Conservation (phyloP, 2,888 invertebrate species). For the Isoperla grammatica region DNA sequence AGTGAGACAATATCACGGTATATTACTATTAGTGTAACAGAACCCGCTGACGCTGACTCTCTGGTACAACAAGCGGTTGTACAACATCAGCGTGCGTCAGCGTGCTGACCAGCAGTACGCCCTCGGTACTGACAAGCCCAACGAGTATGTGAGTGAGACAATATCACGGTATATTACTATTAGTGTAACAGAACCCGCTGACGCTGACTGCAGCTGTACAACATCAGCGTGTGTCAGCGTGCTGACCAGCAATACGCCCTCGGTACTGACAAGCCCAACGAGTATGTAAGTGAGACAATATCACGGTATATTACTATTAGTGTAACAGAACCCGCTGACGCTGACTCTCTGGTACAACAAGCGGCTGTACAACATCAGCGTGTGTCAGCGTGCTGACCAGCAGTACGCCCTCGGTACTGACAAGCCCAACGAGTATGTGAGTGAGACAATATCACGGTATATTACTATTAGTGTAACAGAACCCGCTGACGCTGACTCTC, state of each 20-base stretch:
- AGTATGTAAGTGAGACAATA: constrained; percentile 39
- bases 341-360: constrained; percentile 42
- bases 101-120: constrained; percentile 43
- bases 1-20: too few relatives aligned
- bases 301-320: too few relatives aligned
- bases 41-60: constrained; percentile 44
- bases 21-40: too few relatives aligned
- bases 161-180: too few relatives aligned
- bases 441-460: too few relatives aligned
- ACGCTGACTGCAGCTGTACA: constrained; percentile 42
- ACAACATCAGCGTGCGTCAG: constrained; percentile 43
- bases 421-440: constrained; percentile 41
- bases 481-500: constrained; percentile 44
- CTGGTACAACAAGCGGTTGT: constrained; percentile 42
- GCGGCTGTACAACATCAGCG: constrained; percentile 43
- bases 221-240: constrained; percentile 43
- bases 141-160: constrained; percentile 41
- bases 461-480: too few relatives aligned
- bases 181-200: constrained; percentile 44
- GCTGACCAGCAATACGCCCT: constrained; percentile 42
- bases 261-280: constrained; percentile 42
- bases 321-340: constrained; percentile 44
- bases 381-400: constrained; percentile 42
- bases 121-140: constrained; percentile 41
- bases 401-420: constrained; percentile 43